Percentiles rank a stretch among this genome's conserved stretches.
Evolutionary conservation across 2,888 invertebrate genomes (phyloP).

Genomic region (Drosophila lutescens): DNA sequence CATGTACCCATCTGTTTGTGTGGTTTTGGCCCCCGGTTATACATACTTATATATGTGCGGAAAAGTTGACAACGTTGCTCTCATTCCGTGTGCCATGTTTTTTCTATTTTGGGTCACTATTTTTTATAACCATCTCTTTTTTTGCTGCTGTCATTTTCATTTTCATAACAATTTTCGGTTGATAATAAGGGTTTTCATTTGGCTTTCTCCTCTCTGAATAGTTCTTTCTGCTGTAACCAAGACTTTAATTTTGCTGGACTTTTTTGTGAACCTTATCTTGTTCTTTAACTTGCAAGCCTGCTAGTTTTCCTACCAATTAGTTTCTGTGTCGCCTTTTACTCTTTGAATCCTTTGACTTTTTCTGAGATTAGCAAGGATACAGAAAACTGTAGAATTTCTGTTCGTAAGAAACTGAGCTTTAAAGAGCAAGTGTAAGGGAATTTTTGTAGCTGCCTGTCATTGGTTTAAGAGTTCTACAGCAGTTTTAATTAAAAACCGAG

Average conservation of each 20-base stretch:
- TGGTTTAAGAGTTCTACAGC: neutral
- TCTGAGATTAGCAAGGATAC: neutral
- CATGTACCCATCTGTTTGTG: conserved; percentile 13
- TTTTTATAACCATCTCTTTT: conserved; percentile 7
- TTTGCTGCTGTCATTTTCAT: conserved; percentile 29
- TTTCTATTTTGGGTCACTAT: conserved; percentile 35
- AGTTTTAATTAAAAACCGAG: conserved; percentile 6
- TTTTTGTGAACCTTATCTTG: conserved; percentile 2
- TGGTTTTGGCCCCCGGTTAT: conserved; percentile 9
- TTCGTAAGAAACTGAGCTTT: neutral
- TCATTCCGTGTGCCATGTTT: conserved; percentile 33
- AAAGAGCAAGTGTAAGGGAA: neutral
- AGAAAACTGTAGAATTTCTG: neutral
- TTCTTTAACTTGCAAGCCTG: conserved; percentile 6
- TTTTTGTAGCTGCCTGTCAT: neutral
- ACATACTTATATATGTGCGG: too few species aligned
- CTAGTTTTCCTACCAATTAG: conserved; percentile 21
- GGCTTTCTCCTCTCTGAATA: neutral
- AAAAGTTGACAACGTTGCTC: conserved; percentile 40
- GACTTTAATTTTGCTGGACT: conserved; percentile 2
- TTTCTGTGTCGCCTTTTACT: neutral
- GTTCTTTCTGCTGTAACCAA: neutral
- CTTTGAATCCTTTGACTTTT: neutral
- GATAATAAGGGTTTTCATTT: conserved; percentile 8
- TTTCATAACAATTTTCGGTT: conserved; percentile 29